phyloP scores from a whole-genome alignment of 2,797 vertebrate genomes.

The Sebastes aleutianus region DNA sequence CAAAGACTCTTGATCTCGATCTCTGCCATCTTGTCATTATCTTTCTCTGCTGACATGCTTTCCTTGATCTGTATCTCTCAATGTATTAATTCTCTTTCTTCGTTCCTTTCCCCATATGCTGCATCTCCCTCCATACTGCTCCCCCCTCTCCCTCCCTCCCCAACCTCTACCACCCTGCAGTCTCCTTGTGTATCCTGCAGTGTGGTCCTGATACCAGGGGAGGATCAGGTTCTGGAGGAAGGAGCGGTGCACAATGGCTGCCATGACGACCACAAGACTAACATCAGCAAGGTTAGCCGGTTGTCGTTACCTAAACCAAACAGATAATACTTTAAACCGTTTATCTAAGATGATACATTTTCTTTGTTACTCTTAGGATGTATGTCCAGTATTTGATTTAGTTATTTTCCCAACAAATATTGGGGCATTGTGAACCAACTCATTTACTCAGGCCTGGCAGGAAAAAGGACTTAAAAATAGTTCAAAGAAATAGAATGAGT shows the following conservation, averaged over 20 bases:
- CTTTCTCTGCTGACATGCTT: background rate
- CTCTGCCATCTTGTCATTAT: background rate
- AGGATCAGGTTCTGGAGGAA: constrained; percentile 83
- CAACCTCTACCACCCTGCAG: constrained; percentile 69
- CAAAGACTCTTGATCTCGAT: background rate
- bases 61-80: constrained; percentile 9
- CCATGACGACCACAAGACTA: constrained; percentile 87
- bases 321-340: background rate
- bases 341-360: background rate
- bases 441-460: background rate
- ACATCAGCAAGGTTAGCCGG: constrained; percentile 82
- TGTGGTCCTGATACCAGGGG: constrained; percentile 79
- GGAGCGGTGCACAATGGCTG: constrained; percentile 86
- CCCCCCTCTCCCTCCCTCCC: background rate
- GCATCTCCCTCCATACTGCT: background rate
- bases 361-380: background rate
- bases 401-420: background rate
- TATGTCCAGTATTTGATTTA: background rate
- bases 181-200: constrained; percentile 87
- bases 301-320: background rate
- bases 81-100: constrained; percentile 33
- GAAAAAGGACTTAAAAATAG: constrained; percentile 50
- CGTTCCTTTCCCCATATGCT: background rate
- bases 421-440: background rate
- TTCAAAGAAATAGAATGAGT: constrained; percentile 41